Conservation (phyloP, 2,797 vertebrate genomes). For the Selene dorsalis region DNA sequence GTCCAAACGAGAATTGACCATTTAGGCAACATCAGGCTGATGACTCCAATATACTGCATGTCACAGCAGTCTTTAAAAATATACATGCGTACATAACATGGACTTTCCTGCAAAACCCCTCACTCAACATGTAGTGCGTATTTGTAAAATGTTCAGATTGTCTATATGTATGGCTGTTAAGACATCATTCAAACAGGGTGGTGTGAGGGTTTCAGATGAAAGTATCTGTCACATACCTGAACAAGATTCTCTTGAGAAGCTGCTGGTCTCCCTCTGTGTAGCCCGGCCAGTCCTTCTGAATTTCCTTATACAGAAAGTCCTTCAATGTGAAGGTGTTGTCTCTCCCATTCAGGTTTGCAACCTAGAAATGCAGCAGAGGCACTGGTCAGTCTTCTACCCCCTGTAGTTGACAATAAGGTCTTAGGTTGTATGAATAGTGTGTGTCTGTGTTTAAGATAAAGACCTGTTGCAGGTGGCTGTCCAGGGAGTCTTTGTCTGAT, state of each 20-base stretch:
- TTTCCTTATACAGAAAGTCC: slow-evolving; percentile 92
- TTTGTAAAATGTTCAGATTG: background rate
- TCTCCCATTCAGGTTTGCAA: slow-evolving; percentile 91
- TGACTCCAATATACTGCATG: background rate
- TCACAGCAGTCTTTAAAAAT: background rate
- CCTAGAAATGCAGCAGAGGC: slow-evolving; percentile 79
- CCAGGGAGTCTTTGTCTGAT: slow-evolving; percentile 93
- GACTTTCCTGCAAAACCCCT: background rate
- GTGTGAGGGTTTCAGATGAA: background rate
- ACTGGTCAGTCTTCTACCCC: background rate
- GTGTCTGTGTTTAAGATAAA: background rate
- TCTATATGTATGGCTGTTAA: background rate
- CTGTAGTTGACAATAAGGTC: background rate
- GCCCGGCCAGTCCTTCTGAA: slow-evolving; percentile 97
- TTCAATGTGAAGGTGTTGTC: slow-evolving; percentile 95
- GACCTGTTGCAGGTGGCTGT: slow-evolving; percentile 96
- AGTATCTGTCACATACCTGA: slow-evolving; percentile 83
- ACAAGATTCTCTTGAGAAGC: slow-evolving; percentile 93
- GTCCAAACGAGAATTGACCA: background rate
- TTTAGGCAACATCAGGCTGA: background rate
- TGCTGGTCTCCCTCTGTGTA: slow-evolving; percentile 98
- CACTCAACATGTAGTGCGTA: background rate
- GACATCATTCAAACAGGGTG: background rate
- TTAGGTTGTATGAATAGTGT: too few relatives aligned
- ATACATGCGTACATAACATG: background rate